Percentiles rank a stretch among this genome's conserved stretches.
Evolutionary conservation across 2,888 invertebrate species (phyloP).

Genomic region (Heteropelma amictum): DNA sequence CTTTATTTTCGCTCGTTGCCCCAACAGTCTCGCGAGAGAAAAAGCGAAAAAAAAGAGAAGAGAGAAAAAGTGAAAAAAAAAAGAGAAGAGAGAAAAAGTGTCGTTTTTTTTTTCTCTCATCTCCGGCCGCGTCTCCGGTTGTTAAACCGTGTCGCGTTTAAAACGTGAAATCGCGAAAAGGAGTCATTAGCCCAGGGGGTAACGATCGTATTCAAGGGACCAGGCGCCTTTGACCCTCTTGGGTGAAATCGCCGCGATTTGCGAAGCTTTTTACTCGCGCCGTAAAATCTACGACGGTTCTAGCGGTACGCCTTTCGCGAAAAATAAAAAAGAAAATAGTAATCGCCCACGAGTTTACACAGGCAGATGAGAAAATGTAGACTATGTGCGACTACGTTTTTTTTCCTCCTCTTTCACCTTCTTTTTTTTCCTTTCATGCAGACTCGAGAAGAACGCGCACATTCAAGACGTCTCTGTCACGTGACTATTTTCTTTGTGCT

Average conservation of each 20-base stretch:
- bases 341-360: slow-evolving; percentile 66
- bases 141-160: slow-evolving; percentile 36
- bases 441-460: slow-evolving; percentile 45
- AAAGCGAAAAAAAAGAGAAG: too few species aligned
- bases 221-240: slow-evolving; percentile 66
- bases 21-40: too few species aligned
- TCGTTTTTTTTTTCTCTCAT: neutral
- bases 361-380: slow-evolving; percentile 65
- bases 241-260: slow-evolving; percentile 39
- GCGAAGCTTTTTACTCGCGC: slow-evolving; percentile 24
- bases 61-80: neutral
- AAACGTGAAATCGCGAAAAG: slow-evolving; percentile 62
- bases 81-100: too few species aligned
- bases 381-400: slow-evolving; percentile 23
- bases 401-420: neutral
- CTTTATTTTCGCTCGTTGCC: too few species aligned
- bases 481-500: slow-evolving; percentile 39
- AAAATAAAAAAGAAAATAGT: too few species aligned
- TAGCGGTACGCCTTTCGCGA: slow-evolving; percentile 42
- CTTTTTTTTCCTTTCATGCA: slow-evolving; percentile 19
- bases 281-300: slow-evolving; percentile 36
- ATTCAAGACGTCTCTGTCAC: slow-evolving; percentile 17
- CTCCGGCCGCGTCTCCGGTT: slow-evolving; percentile 1
- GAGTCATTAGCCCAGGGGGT: slow-evolving; percentile 66
- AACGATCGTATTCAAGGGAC: slow-evolving; percentile 70